A percentile compares a stretch with the other conserved stretches of the same genome.
phyloP scores from a whole-genome alignment of 2,797 vertebrate genomes.

The Naso thynnoides region DNA sequence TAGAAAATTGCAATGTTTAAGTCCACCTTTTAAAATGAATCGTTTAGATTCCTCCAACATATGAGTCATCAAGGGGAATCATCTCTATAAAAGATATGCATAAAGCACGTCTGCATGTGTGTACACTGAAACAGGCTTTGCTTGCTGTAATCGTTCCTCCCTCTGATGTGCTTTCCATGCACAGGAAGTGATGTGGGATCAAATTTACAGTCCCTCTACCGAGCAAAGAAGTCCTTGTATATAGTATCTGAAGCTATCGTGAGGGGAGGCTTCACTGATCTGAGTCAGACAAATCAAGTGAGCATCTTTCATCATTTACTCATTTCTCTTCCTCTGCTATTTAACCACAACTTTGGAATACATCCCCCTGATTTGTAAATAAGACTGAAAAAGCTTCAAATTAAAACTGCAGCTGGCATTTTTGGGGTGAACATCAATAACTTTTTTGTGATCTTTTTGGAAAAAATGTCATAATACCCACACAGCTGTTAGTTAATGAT shows the following conservation, averaged over 20 bases:
- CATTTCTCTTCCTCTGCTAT: too few species aligned
- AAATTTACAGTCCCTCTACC: background rate
- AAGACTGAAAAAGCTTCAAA: too few species aligned
- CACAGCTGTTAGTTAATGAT: too few species aligned
- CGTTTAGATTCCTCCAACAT: too few species aligned
- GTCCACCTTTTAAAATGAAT: too few species aligned
- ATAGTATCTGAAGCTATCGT: background rate
- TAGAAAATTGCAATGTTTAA: background rate
- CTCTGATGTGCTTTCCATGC: background rate
- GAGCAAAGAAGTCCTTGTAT: too few species aligned
- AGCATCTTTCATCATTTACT: background rate
- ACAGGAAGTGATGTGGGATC: background rate
- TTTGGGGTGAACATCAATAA: too few species aligned
- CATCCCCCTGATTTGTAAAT: too few species aligned
- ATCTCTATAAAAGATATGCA: background rate
- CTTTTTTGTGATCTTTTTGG: too few species aligned
- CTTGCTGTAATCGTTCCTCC: background rate
- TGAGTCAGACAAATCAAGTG: constrained; percentile 3
- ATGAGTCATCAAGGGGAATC: background rate
- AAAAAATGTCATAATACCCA: too few species aligned
- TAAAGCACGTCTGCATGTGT: background rate
- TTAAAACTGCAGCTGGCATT: too few species aligned
- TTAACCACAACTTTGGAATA: background rate
- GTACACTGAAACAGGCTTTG: background rate
- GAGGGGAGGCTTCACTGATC: background rate